These are phyloP conservation scores for Drosophila melanica DNA, from an alignment of 1,140 invertebrate species.

Conservation along the genomic window DNA sequence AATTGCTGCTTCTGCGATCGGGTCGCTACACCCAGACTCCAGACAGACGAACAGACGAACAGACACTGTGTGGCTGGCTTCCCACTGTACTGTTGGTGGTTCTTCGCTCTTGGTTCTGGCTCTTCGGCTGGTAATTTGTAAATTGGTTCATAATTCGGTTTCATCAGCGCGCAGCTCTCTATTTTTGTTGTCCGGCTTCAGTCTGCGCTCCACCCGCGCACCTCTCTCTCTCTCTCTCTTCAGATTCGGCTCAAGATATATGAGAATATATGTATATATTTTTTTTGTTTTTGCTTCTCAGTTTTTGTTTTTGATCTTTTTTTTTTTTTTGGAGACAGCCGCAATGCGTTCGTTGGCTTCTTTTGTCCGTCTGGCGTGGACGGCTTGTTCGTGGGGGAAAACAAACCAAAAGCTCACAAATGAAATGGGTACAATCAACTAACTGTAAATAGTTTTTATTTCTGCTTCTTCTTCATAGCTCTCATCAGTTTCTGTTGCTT, in stretches of 20 bases:
- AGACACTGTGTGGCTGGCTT: conserved; percentile 9
- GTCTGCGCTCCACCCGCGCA: conserved; percentile 32
- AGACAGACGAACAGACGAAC: conserved; percentile 3
- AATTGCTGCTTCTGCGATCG: background rate
- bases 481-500: conserved; percentile 43
- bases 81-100: background rate
- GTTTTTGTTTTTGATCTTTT: conserved; percentile 20
- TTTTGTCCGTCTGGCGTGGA: conserved; percentile 54
- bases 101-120: conserved; percentile 20
- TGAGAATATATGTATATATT: conserved; percentile 1
- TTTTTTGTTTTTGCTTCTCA: conserved; percentile 26
- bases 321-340: conserved; percentile 57
- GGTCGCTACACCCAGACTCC: conserved; percentile 23
- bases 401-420: conserved; percentile 75
- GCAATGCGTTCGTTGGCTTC: conserved; percentile 76
- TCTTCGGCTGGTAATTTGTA: conserved; percentile 72
- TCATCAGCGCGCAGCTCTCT: conserved; percentile 44
- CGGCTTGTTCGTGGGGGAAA: conserved; percentile 52
- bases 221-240: conserved; percentile 18
- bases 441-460: conserved; percentile 78
- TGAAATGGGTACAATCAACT: conserved; percentile 81
- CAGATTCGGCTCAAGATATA: conserved; percentile 16
- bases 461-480: conserved; percentile 42
- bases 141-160: conserved; percentile 81
- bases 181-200: conserved; percentile 4